Percentiles rank a stretch among this genome's conserved stretches.
Evolutionary conservation across 2,797 vertebrate genomes (phyloP).

Genomic region (Oophaga sylvatica): DNA sequence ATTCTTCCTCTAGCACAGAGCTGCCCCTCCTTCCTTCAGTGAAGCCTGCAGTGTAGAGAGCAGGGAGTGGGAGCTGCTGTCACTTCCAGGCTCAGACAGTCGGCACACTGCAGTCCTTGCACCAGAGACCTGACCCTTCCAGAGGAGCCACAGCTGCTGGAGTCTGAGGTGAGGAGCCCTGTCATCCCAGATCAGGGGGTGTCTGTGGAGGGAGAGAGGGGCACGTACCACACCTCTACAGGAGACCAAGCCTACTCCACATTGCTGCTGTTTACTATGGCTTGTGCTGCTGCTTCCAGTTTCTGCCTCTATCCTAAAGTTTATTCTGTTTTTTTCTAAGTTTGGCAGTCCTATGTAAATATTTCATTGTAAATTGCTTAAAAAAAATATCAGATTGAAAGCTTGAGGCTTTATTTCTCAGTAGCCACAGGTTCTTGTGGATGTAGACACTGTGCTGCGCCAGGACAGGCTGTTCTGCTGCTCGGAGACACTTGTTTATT

Average conservation of each 20-base stretch:
- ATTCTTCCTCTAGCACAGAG: constrained; percentile 61
- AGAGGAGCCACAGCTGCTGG: neutral
- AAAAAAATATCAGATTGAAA: neutral
- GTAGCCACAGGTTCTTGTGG: constrained; percentile 42
- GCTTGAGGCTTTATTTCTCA: neutral
- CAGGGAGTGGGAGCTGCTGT: constrained; percentile 44
- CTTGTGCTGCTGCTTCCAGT: neutral
- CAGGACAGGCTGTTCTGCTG: neutral
- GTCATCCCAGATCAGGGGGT: constrained; percentile 6
- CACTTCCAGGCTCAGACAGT: constrained; percentile 33
- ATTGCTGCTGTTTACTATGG: neutral
- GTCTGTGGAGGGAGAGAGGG: neutral
- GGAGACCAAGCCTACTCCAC: neutral
- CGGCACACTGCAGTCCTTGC: constrained; percentile 32
- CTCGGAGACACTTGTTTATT: too few relatives aligned
- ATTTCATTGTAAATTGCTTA: neutral
- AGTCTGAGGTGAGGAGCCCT: constrained; percentile 33
- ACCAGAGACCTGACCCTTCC: neutral
- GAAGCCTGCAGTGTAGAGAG: constrained; percentile 58
- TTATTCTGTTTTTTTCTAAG: neutral
- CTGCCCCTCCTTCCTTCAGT: constrained; percentile 53
- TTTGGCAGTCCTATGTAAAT: neutral
- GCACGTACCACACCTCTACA: constrained; percentile 21
- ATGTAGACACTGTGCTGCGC: neutral
- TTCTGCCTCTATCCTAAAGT: neutral